Evolutionary conservation across 2,113 vertebrate genomes (phyloP).

Genomic region (Bujurquina vittata): DNA sequence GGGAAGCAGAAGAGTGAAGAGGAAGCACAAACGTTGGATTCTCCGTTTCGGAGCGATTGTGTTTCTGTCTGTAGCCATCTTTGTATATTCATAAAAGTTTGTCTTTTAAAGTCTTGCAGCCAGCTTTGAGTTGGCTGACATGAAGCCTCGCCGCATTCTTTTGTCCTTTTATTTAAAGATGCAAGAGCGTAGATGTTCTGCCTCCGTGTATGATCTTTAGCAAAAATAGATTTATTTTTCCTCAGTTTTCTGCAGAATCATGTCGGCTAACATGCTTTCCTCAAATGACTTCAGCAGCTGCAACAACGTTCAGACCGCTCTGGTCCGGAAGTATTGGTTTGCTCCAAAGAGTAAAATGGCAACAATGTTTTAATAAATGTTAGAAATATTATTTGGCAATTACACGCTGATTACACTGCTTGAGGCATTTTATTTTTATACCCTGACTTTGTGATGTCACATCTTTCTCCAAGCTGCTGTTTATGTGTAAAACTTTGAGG

Average conservation of each 20-base stretch:
- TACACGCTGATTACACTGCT: not conserved
- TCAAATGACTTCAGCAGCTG: no score
- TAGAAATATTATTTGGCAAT: not conserved
- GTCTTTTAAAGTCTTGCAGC: not conserved
- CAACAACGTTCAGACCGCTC: no score
- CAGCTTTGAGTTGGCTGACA: not conserved
- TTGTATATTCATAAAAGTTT: not conserved
- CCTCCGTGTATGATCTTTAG: not conserved
- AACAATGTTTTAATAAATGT: no score
- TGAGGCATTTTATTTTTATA: not conserved
- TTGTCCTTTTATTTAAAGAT: not conserved
- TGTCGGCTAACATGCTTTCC: not conserved
- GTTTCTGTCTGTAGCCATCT: not conserved
- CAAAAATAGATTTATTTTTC: not conserved
- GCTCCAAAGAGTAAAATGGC: no score
- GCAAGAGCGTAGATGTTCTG: not conserved
- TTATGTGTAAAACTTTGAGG: not conserved
- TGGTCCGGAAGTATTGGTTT: no score
- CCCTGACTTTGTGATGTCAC: fast-evolving
- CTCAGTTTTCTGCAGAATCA: not conserved
- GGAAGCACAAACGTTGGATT: not conserved
- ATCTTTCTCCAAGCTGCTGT: not conserved
- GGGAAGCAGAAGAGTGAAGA: not conserved
- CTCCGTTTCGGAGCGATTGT: no score
- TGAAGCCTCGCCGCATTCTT: not conserved